Evolutionary conservation across 2,797 vertebrate genomes (phyloP), one percentile per base, ranked within the genome.

Genomic region (Pyrocephalus nanus): DNA sequence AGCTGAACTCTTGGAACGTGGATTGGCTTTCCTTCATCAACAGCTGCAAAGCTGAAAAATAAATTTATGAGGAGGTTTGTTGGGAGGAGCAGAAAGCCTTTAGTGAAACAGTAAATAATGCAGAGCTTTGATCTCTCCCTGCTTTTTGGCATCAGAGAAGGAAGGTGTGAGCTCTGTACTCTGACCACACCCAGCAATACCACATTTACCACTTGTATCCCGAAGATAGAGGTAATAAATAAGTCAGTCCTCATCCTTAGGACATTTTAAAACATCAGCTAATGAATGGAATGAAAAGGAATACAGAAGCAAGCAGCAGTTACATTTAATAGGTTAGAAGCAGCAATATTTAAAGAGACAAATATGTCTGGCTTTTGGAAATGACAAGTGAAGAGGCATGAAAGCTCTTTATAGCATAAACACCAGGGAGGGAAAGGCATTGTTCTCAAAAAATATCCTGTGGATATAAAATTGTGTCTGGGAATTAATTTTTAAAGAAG

Each of bases 1-100:
- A 98, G 80, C 48, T 98, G 92, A 91, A 98, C 98, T 67, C 92
- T 96, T 55, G 98, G 97, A 54, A 98, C 96, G 2, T 98, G 97
- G 80, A 98, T 85, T 73, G 97, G 97, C 77, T 82, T 95, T 73
- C 98, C 98, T 47, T 97, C 94, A 50, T 98, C 97, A 38, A 97
- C 76, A 45, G 95, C 98, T 94, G 97, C 90, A 94, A 98, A 98
- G 82, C 98, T 98, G 84, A 84, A 88, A 65, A 83, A 69, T 15
- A 93, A 85, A 57, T 36, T n/a, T 65, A 73, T 43, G 36, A 86
- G 4, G 3, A 47, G 4, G 27, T 58, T 90, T 78, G 74, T 90
- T 76, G 66, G 38, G 30, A 85, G 58, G 15, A 90, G 55, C 32
- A 77, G 78, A 91, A 92, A 90, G 82, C 26, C 43, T 86, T 82